phyloP scores from a whole-genome alignment of 2,888 invertebrate genomes.

The Drosophila mercatorum region DNA sequence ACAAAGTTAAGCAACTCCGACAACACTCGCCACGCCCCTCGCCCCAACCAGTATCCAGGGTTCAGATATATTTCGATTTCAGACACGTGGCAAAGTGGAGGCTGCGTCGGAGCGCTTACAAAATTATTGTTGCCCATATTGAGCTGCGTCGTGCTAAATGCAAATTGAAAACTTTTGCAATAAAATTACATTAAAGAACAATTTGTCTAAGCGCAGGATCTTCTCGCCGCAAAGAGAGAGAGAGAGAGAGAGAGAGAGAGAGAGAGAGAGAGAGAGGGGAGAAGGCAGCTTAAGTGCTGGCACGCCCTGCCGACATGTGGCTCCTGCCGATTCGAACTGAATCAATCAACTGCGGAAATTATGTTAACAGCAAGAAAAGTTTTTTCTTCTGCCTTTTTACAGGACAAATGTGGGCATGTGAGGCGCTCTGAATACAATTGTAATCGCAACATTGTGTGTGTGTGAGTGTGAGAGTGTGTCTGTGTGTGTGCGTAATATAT shows the following conservation, averaged over 20 bases:
- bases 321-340: constrained; percentile 61
- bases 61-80: constrained; percentile 34
- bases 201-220: constrained; percentile 64
- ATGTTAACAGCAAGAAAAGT: constrained; percentile 72
- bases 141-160: constrained; percentile 57
- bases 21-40: not conserved
- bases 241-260: not conserved
- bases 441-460: constrained; percentile 36
- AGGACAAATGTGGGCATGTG: constrained; percentile 42
- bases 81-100: constrained; percentile 31
- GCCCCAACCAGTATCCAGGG: not conserved
- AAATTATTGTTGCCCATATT: constrained; percentile 23
- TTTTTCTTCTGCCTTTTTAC: constrained; percentile 28
- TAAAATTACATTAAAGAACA: constrained; percentile 79
- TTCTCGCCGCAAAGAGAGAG: not conserved
- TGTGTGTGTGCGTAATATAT: constrained; percentile 58
- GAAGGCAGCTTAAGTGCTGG: constrained; percentile 34
- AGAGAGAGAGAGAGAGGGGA: not conserved
- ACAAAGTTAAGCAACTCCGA: constrained; percentile 25
- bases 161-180: constrained; percentile 77
- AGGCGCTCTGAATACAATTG: constrained; percentile 44
- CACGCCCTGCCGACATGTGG: constrained; percentile 30
- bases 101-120: constrained; percentile 22
- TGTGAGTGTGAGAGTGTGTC: constrained; percentile 4
- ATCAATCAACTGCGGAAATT: constrained; percentile 77